phyloP scores from a whole-genome alignment of 2,888 invertebrate species.

The Thereva unica region DNA sequence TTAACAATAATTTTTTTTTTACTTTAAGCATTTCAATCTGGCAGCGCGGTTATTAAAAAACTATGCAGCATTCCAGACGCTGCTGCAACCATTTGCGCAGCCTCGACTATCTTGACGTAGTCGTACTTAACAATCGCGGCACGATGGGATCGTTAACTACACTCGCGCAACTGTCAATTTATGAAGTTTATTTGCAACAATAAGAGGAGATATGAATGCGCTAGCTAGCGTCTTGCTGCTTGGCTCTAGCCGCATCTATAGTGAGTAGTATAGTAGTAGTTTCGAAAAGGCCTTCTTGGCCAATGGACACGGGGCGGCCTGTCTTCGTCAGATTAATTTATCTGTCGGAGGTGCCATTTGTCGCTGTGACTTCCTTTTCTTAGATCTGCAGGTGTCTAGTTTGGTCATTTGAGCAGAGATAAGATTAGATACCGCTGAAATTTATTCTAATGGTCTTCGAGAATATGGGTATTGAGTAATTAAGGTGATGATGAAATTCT shows the following conservation, averaged over 20 bases:
- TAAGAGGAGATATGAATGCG: constrained; percentile 30
- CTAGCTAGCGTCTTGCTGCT: constrained; percentile 16
- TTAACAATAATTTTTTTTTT: too few relatives aligned
- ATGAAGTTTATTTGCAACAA: constrained; percentile 35
- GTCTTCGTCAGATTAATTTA: constrained; percentile 19
- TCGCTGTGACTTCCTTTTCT: constrained; percentile 19
- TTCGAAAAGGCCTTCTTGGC: constrained; percentile 2
- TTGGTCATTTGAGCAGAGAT: neutral
- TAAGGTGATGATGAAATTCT: too few relatives aligned
- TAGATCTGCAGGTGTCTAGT: constrained; percentile 29
- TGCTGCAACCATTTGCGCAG: constrained; percentile 7
- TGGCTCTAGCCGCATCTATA: constrained; percentile 23
- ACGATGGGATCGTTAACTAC: constrained; percentile 20
- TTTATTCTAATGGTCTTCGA: too few relatives aligned
- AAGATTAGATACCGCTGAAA: neutral
- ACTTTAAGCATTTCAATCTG: too few relatives aligned
- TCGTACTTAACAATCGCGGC: neutral
- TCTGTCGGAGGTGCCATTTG: constrained; percentile 33
- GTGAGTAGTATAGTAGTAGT: neutral
- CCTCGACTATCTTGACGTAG: neutral
- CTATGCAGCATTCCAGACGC: constrained; percentile 4
- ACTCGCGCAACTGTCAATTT: constrained; percentile 34
- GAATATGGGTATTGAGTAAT: too few relatives aligned
- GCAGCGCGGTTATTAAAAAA: too few relatives aligned
- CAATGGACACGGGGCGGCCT: constrained; percentile 17